Evolutionary conservation across 2,888 invertebrate genomes (phyloP).

Genomic region (Mythimna ferrago): DNA sequence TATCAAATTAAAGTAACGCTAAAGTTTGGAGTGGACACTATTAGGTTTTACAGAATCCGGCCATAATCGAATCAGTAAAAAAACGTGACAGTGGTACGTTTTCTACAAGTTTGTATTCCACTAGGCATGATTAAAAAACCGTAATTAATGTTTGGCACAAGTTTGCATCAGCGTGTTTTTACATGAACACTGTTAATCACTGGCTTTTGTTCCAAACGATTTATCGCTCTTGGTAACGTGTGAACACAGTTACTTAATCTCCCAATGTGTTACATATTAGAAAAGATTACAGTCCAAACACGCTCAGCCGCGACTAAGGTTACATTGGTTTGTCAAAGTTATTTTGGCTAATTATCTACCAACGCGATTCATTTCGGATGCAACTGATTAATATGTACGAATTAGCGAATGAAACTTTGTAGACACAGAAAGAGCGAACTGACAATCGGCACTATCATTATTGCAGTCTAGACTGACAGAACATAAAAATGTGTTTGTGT

Average conservation of each 20-base stretch:
- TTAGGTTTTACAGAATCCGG: not conserved
- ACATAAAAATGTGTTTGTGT: slow-evolving; percentile 70
- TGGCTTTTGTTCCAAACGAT: slow-evolving; percentile 59
- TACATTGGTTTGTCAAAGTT: slow-evolving; percentile 26
- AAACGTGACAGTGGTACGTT: not conserved
- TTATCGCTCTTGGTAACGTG: slow-evolving; percentile 56
- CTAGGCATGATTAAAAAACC: slow-evolving; percentile 32
- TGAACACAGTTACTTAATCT: slow-evolving; percentile 54
- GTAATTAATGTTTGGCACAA: slow-evolving; percentile 63
- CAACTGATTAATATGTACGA: slow-evolving; percentile 16
- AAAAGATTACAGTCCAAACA: slow-evolving; percentile 15
- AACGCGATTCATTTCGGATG: slow-evolving; percentile 6
- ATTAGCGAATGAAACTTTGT: slow-evolving; percentile 18
- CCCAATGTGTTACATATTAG: slow-evolving; percentile 24
- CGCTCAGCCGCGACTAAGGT: slow-evolving; percentile 8
- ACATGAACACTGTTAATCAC: slow-evolving; percentile 55
- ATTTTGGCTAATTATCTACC: slow-evolving; percentile 14
- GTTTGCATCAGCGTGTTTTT: slow-evolving; percentile 54
- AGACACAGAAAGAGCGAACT: slow-evolving; percentile 50
- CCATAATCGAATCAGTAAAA: not conserved
- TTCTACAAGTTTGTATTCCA: slow-evolving; percentile 19
- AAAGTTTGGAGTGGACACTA: not conserved
- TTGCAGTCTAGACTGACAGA: slow-evolving; percentile 66
- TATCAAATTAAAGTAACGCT: slow-evolving; percentile 2
- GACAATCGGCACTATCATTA: slow-evolving; percentile 68